Base-by-base conservation (phyloP, 2,888 invertebrate species). In the Zeuzera pyrina region DNA sequence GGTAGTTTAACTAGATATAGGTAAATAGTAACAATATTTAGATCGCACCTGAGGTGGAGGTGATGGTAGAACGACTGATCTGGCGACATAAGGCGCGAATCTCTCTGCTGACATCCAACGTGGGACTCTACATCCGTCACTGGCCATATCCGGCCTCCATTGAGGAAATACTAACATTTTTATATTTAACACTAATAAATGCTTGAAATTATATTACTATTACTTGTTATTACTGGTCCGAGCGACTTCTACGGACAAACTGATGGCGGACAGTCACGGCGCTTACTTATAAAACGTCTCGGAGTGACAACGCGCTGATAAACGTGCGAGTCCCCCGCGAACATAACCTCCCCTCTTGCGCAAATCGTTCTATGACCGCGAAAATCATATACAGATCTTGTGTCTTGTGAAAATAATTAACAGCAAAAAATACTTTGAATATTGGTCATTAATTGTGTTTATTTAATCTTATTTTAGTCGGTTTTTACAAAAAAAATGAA, bases 211-310 rank as follows among this genome's bases (percentile, higher is more conserved):
- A 15, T 35, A 33, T 25, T 19, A 24, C 16, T 42, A 10, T 28
- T 13, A 12, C 12, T 28, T 13, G n/a, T 28, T 28, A 32, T 41
- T 41, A 47, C 45, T 66, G 71, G 69, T 67, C 76, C 73, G 62
- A 52, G 52, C 63, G 61, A 50, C 63, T 63, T 56, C 52, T 52
- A 57, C 59, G 60, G 59, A 62, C 29, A 42, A 61, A 79, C 67
- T 81, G 79, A 62, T 68, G 61, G 54, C 56, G 50, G 44, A 48
- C 55, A 56, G 57, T 45, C 61, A 62, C 45, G 57, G 50, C 60
- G 62, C 58, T 46, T 73, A 70, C 76, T 81, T 83, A 79, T 83
- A 81, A 78, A 71, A 76, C 67, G 67, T 71, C 71, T 74, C 63
- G 50, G 47, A 57, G 53, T 67, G 68, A 72, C 73, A 69, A 52